A percentile compares a stretch with the other conserved stretches of the same genome.
Evolutionary conservation across 2,797 vertebrate genomes (phyloP).

Genomic region (Cyprinodon diabolis): DNA sequence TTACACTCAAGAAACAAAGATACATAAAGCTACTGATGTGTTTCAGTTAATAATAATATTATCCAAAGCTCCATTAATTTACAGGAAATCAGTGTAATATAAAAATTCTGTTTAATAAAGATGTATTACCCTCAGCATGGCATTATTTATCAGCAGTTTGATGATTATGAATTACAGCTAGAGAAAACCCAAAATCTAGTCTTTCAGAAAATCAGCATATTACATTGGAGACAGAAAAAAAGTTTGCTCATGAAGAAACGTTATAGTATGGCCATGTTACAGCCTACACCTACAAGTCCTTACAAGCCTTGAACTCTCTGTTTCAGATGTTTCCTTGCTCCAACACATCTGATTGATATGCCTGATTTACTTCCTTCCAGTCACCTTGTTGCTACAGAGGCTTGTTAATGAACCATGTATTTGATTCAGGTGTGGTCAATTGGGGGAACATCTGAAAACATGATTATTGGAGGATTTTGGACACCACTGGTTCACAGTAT

Average conservation of each 20-base stretch:
- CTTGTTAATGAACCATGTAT: too few species aligned
- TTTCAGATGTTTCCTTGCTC: too few species aligned
- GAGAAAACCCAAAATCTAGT: neutral
- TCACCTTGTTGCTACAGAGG: too few species aligned
- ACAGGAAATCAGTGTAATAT: neutral
- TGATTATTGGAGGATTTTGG: too few species aligned
- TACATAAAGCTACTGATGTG: constrained; percentile 1
- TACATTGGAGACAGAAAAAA: neutral
- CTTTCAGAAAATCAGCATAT: neutral
- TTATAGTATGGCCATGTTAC: neutral
- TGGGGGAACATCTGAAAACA: too few species aligned
- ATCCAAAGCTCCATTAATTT: neutral
- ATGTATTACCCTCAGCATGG: neutral
- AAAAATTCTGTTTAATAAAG: neutral
- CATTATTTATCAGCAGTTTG: neutral
- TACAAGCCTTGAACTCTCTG: too few species aligned
- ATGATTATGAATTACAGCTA: neutral
- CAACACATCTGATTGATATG: too few species aligned
- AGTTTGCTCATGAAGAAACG: neutral
- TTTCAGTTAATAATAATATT: neutral
- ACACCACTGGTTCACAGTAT: neutral
- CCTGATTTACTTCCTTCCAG: too few species aligned
- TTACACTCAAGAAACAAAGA: constrained; percentile 13
- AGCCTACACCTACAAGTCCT: too few species aligned
- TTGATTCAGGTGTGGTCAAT: too few species aligned